Conservation (phyloP, 37 sponge, comb jelly and placozoan species). For the Petrosia ficiformis region DNA sequence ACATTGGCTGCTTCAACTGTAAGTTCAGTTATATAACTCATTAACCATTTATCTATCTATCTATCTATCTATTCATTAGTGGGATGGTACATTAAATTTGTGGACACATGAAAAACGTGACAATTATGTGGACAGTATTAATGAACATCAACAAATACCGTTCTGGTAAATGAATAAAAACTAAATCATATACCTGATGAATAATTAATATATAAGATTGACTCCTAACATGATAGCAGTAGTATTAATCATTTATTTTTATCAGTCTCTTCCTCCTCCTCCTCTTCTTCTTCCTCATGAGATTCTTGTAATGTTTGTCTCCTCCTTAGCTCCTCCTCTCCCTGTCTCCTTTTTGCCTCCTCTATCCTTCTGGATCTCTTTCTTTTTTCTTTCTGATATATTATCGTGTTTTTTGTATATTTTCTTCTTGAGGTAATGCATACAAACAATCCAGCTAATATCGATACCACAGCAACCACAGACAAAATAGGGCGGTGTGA, state of each 20-base stretch:
- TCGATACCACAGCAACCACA: neutral
- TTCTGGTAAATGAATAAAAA: too few relatives aligned
- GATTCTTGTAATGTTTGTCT: neutral
- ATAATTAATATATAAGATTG: too few relatives aligned
- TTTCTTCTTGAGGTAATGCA: too few relatives aligned
- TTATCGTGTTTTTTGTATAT: neutral
- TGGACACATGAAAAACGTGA: conserved; percentile 29
- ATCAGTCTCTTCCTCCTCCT: conserved; percentile 2
- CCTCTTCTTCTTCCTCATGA: neutral
- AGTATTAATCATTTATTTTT: too few relatives aligned
- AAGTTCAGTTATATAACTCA: conserved; percentile 23
- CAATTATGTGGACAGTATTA: conserved; percentile 22
- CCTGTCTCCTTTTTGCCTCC: neutral
- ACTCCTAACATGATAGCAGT: too few relatives aligned
- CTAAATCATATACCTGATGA: too few relatives aligned
- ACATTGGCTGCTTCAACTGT: conserved; percentile 55
- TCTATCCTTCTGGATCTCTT: neutral
- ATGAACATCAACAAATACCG: too few relatives aligned
- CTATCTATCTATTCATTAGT: conserved; percentile 12
- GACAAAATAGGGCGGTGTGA: neutral
- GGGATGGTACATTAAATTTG: conserved; percentile 50
- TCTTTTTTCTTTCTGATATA: neutral
- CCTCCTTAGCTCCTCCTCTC: neutral
- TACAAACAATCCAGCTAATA: neutral
- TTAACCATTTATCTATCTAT: neutral